A percentile compares a stretch with the other conserved stretches of the same genome.
Evolutionary conservation across 1,140 invertebrate species (phyloP).

Genomic region (Drosophila jambulina): DNA sequence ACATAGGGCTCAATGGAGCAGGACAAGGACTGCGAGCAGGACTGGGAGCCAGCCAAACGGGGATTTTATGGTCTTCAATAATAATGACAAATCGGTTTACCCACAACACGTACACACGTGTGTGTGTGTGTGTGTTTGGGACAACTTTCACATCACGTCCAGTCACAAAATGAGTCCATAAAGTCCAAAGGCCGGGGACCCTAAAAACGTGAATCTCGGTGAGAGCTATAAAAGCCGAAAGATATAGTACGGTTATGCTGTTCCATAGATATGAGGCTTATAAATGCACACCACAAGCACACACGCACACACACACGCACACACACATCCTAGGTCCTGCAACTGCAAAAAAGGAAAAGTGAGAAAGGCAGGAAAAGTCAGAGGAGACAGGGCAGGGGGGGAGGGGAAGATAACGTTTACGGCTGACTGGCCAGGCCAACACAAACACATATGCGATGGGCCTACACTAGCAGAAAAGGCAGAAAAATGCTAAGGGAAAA

Average conservation of each 20-base stretch:
- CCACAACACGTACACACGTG: constrained; percentile 16
- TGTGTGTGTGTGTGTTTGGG: constrained; percentile 15
- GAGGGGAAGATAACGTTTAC: constrained; percentile 68
- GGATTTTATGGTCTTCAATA: constrained; percentile 70
- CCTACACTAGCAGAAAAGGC: constrained; percentile 29
- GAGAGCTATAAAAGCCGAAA: constrained; percentile 66
- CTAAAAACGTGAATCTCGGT: constrained; percentile 73
- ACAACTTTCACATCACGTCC: constrained; percentile 73
- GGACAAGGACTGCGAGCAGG: background rate
- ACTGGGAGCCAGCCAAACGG: background rate
- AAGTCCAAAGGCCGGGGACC: constrained; percentile 66
- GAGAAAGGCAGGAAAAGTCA: constrained; percentile 38
- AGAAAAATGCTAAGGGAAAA: background rate
- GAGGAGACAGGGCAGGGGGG: background rate
- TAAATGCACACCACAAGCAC: background rate
- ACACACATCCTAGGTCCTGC: background rate
- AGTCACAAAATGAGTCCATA: constrained; percentile 70
- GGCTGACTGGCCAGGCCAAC: constrained; percentile 62
- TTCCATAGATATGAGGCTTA: constrained; percentile 36
- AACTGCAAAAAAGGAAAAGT: constrained; percentile 13
- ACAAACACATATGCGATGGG: constrained; percentile 11
- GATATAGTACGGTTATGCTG: constrained; percentile 49
- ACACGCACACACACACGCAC: background rate
- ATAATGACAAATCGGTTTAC: constrained; percentile 81
- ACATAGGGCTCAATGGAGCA: constrained; percentile 2